phyloP scores from a whole-genome alignment of 2,888 invertebrate genomes.

The Agonum fuliginosum region DNA sequence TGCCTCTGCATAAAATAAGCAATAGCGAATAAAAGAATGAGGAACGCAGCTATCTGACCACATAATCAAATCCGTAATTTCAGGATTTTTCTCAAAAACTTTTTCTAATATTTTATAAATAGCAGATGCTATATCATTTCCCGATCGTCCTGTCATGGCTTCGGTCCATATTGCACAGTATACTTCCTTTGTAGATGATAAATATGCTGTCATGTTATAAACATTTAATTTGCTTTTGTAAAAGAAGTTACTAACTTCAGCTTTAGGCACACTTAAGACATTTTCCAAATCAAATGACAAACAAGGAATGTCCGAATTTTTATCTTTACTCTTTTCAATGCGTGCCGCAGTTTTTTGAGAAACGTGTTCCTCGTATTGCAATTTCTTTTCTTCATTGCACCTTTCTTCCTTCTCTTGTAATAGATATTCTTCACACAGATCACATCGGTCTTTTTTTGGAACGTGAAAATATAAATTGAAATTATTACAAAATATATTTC shows the following conservation, averaged over 20 bases:
- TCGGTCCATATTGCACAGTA: slow-evolving; percentile 65
- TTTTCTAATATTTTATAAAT: slow-evolving; percentile 63
- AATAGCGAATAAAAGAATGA: slow-evolving; percentile 61
- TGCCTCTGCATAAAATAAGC: slow-evolving; percentile 56
- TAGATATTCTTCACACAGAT: slow-evolving; percentile 20
- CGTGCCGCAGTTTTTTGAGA: background rate
- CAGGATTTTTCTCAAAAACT: slow-evolving; percentile 62
- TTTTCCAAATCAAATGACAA: slow-evolving; percentile 63
- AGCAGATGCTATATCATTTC: slow-evolving; percentile 64
- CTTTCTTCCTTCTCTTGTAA: background rate
- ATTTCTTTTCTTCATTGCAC: background rate
- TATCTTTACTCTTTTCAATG: background rate
- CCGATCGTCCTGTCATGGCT: slow-evolving; percentile 63
- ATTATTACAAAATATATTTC: background rate
- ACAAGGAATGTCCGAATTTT: too few relatives aligned
- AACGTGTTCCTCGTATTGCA: too few relatives aligned
- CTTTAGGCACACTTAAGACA: slow-evolving; percentile 63
- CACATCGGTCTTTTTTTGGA: slow-evolving; percentile 8
- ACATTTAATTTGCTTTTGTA: slow-evolving; percentile 63
- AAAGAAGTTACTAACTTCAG: slow-evolving; percentile 63
- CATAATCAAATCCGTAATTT: slow-evolving; percentile 59
- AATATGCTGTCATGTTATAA: slow-evolving; percentile 65
- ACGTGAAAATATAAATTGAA: background rate
- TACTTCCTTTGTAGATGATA: slow-evolving; percentile 64
- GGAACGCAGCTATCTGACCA: slow-evolving; percentile 63